Evolutionary conservation across 2,888 invertebrate species (phyloP), one percentile per base, ranked within the genome.

Genomic region (Zeuzera pyrina): DNA sequence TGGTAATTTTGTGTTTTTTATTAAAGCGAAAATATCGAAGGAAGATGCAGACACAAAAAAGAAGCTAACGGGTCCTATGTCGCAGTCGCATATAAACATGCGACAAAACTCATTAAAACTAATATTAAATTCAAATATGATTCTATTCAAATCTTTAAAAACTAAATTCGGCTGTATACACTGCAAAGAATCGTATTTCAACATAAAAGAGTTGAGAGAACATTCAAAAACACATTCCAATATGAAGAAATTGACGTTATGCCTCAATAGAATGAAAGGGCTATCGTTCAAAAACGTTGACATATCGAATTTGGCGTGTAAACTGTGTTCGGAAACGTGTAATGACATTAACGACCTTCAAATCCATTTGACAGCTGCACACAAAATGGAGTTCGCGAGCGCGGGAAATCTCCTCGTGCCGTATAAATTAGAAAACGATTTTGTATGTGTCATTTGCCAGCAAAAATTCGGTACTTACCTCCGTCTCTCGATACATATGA

Each of bases 61-160:
- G n/a, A n/a, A n/a, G n/a, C n/a, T n/a, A n/a, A n/a, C n/a, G n/a
- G n/a, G n/a, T n/a, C n/a, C n/a, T n/a, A n/a, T n/a, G n/a, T n/a
- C n/a, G n/a, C n/a, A n/a, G n/a, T n/a, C n/a, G n/a, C 45, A 50
- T 13, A 23, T 35, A 0, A 38, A 47, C 6, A 30, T 36, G 22
- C 43, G 43, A 11, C 52, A 60, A 13, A 67, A 71, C 42, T 58
- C 71, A 0, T 25, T 65, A 0, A 64, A 63, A 34, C 48, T 74
- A 1, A 39, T 69, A 7, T 38, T 52, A 11, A 58, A 71, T 29
- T 71, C 73, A 0, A 72, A 72, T 30, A 36, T 71, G 10, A 68
- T 65, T 25, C 39, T 67, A 0, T 71, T 71, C 39, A 57, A 49
- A 3, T 67, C 68, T 0, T 34, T 59, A 2, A 57, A 54, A 24